These are phyloP conservation scores for Chloroceryle amazona DNA, from an alignment of 2,797 vertebrate genomes.

Conservation along the genomic window DNA sequence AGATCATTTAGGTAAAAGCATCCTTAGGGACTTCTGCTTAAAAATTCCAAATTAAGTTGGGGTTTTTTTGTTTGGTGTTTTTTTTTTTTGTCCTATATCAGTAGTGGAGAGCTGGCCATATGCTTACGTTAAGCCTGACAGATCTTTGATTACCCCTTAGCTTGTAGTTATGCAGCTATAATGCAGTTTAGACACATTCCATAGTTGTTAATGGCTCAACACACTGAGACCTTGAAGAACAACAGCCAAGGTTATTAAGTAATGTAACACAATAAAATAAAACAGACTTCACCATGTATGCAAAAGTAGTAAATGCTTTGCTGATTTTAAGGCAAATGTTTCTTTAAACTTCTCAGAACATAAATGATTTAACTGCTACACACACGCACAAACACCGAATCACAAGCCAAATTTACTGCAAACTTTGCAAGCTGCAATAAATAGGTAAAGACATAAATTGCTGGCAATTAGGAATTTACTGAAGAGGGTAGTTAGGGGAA, in stretches of 20 bases:
- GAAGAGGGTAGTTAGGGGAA: constrained; percentile 50
- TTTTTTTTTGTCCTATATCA: not conserved
- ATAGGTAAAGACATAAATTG: constrained; percentile 75
- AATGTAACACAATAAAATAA: constrained; percentile 51
- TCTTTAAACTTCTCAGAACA: constrained; percentile 58
- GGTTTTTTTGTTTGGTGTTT: not conserved
- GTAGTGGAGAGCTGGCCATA: constrained; percentile 64
- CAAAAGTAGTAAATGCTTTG: constrained; percentile 51
- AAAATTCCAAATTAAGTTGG: constrained; percentile 63
- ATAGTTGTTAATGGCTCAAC: constrained; percentile 69
- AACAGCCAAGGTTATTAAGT: constrained; percentile 79
- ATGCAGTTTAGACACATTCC: constrained; percentile 57
- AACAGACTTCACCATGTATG: constrained; percentile 33
- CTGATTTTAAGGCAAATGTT: constrained; percentile 63
- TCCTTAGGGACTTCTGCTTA: constrained; percentile 33
- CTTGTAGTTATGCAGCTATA: constrained; percentile 65
- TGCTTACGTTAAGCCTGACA: constrained; percentile 78
- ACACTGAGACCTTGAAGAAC: constrained; percentile 73
- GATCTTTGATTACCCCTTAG: constrained; percentile 73
- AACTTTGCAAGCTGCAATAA: constrained; percentile 59
- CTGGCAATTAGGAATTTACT: constrained; percentile 76
- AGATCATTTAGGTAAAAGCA: constrained; percentile 61
- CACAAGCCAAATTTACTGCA: constrained; percentile 49
- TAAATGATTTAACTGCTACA: constrained; percentile 60
- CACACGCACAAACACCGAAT: constrained; percentile 7